Evolutionary conservation across 2,888 invertebrate species (phyloP).

Genomic region (Eristalinus aeneus): DNA sequence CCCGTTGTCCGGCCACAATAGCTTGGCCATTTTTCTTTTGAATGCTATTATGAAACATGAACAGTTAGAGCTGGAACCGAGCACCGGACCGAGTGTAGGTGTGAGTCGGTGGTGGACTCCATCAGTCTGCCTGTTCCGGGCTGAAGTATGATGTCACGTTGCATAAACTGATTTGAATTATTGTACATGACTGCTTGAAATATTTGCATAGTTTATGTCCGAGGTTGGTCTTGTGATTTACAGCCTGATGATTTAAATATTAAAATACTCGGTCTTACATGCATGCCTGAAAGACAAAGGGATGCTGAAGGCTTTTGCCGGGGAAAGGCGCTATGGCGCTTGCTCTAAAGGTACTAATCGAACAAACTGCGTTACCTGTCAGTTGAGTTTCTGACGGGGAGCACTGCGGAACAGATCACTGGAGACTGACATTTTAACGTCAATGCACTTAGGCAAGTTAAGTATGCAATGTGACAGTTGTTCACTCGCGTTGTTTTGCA

Average conservation of each 20-base stretch:
- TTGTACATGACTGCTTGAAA: not conserved
- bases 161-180: not conserved
- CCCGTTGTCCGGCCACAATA: not conserved
- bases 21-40: conserved; percentile 4
- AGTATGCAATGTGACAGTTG: too few relatives aligned
- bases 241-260: not conserved
- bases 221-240: not conserved
- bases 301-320: not conserved
- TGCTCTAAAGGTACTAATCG: not conserved
- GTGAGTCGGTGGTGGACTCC: not conserved
- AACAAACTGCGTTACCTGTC: not conserved
- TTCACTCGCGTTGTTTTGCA: too few relatives aligned
- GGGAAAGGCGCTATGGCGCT: not conserved
- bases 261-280: not conserved
- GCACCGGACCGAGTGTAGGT: not conserved
- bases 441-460: too few relatives aligned
- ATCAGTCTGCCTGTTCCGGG: not conserved
- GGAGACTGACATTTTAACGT: not conserved
- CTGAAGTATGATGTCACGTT: not conserved
- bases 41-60: not conserved
- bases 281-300: not conserved
- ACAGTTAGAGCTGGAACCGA: not conserved
- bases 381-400: not conserved
- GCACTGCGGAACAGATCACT: not conserved
- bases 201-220: not conserved